Base-by-base conservation (phyloP, 92 coral and sea anemone species). In the Parazoanthus swiftii region DNA sequence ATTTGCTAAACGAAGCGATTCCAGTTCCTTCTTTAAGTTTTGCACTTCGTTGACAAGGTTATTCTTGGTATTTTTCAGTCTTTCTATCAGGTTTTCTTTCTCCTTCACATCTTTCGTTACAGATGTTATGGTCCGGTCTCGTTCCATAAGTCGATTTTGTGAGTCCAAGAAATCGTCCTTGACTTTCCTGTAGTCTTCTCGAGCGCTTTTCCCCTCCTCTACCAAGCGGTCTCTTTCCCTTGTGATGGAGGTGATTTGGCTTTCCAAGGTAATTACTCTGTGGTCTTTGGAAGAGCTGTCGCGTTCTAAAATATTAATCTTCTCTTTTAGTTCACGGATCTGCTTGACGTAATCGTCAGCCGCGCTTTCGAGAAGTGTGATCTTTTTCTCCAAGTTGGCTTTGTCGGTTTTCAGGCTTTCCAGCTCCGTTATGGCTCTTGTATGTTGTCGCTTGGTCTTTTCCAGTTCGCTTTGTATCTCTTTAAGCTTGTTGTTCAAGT, bases 1-100 rank as follows among this genome's bases (percentile, higher is more conserved):
- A 79, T 94, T 94, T 75, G 92, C 90, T 44, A 76, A 79, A 37
- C 99, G 95, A 15, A 93, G 87, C 26, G 93, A 89, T 78, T 95
- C 99, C n/a, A 95, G 92, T 78, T 97, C 99, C 72, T 93, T 95
- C 88, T 93, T 95, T 33, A 94, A 88, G 18, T 86, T 91, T 16
- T 83, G 59, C 26, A 97, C 85, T 36, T 97, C 99, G 33, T 92
- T 90, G 15, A 79, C 92, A 58, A 95, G 90, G 48, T 90, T 85
- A 18, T 85, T 91, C 81, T 95, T 97, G 86, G 95, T 91, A 73
- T 91, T 91, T 85, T 82, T 97, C 68, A 97, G 85, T 43, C 89
- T 92, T 25, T 93, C 97, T 77, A 95, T 81, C 85, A 94, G 76
- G 35, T 85, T 92, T 38, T 85, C 89, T 89, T 95, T 97, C 67